Evolutionary conservation across 2,888 invertebrate species (phyloP).

Genomic region (Apamea crenata): DNA sequence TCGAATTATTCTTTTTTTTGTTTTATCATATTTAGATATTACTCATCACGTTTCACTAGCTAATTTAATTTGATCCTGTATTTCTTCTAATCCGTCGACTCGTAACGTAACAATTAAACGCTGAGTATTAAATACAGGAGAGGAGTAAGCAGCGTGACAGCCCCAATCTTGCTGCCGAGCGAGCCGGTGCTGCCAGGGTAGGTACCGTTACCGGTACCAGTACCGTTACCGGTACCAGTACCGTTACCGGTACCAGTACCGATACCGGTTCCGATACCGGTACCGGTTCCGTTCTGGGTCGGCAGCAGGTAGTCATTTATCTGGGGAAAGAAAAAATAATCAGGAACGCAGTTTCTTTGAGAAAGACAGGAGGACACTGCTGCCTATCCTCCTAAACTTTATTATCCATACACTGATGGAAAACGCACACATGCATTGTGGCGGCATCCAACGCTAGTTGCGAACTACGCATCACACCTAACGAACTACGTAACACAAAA

Average conservation of each 20-base stretch:
- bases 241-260: constrained; percentile 2
- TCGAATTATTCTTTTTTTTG: background rate
- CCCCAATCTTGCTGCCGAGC: constrained; percentile 16
- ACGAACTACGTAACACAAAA: background rate
- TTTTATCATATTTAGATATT: background rate
- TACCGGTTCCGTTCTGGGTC: background rate
- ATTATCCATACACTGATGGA: background rate
- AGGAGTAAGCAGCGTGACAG: constrained; percentile 27
- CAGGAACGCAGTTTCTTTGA: background rate
- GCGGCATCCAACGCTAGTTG: background rate
- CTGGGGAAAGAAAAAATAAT: constrained; percentile 6
- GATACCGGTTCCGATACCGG: constrained; percentile 1
- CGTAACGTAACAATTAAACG: constrained; percentile 7
- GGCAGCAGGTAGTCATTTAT: background rate
- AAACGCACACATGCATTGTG: background rate
- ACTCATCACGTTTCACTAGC: background rate
- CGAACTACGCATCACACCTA: background rate
- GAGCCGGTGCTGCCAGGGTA: constrained; percentile 25
- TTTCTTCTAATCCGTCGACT: background rate
- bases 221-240: constrained; percentile 5
- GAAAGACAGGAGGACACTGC: background rate
- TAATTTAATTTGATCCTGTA: background rate
- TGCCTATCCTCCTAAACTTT: background rate
- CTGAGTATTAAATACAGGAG: constrained; percentile 41
- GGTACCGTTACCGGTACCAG: constrained; percentile 8